Base-by-base conservation (phyloP, 1,140 invertebrate species). In the Gyrodactylus salaris region DNA sequence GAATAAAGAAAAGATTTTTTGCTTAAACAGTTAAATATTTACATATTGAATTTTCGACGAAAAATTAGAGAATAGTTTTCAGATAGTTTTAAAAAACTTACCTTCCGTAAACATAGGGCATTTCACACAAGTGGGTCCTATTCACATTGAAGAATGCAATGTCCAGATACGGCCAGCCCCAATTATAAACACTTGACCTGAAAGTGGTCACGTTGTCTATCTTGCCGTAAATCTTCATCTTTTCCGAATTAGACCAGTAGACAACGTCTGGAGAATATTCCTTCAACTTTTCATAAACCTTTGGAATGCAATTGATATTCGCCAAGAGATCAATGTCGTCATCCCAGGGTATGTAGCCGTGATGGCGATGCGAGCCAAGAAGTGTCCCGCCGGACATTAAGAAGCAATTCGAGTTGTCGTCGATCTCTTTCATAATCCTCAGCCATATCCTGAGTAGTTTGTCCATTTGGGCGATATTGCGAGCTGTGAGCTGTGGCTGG, bases 281-380 rank as follows among this genome's bases (percentile, higher is more conserved):
- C n/a, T 76, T 77, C 24, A 78, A 73, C 7, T 75, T 73, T 1
- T 27, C 68, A 1, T 25, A 24, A 25, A 71, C n/a, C n/a, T 25
- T 71, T 1, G 21, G 21, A 19, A 71, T 20, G 20, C 25, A 25
- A 2, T 24, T 20, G 1, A 21, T 24, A 25, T 71, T 25, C 25
- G 21, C 1, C 20, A 24, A 19, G 21, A 79, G 73, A 74, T 79
- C 78, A n/a, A 78, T 75, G 74, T 79, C 78, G 72, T 79, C 78
- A 75, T 79, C 78, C 78, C 78, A 79, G 0, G 78, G 78, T 68
- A 79, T 76, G 20, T 77, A 21, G 24, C 76, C 77, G 69, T 76
- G 76, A 73, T 78, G 77, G 2, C 78, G 75, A 71, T 76, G 76
- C 22, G 76, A 73, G 20, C 78, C 78, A 1, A 79, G 72, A n/a